phyloP scores from a whole-genome alignment of 2,888 invertebrate species.

The Eupithecia subfuscata region DNA sequence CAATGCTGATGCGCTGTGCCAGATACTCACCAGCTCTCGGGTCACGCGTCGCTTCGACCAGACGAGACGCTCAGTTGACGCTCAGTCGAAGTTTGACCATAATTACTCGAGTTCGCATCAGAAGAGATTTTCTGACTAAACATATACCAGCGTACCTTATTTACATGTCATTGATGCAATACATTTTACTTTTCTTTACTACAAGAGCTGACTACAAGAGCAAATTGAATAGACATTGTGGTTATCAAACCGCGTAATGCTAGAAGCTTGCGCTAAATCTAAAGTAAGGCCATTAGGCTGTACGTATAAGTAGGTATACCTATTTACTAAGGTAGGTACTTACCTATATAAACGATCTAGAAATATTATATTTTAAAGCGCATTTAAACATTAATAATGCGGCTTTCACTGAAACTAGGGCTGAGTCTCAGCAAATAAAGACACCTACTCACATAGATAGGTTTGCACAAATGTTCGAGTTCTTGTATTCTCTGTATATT shows the following conservation, averaged over 20 bases:
- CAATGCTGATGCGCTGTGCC: too few relatives aligned
- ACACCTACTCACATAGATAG: too few relatives aligned
- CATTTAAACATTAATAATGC: conserved; percentile 15
- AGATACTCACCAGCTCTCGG: too few relatives aligned
- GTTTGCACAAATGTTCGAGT: conserved; percentile 32
- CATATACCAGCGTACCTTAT: too few relatives aligned
- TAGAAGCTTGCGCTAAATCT: conserved; percentile 56
- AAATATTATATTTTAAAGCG: background rate
- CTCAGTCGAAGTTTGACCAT: too few relatives aligned
- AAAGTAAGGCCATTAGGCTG: background rate
- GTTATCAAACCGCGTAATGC: conserved; percentile 63
- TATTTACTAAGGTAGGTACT: background rate
- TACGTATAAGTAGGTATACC: background rate
- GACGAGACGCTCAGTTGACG: too few relatives aligned
- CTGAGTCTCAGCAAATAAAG: conserved; percentile 8
- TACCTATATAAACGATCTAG: background rate
- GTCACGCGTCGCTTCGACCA: too few relatives aligned
- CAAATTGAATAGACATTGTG: conserved; percentile 41
- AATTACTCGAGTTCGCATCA: too few relatives aligned
- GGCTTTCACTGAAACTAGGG: conserved; percentile 15
- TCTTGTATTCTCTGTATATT: conserved; percentile 2
- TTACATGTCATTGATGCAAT: too few relatives aligned
- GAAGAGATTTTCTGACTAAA: too few relatives aligned
- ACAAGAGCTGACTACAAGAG: background rate
- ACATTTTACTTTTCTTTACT: too few relatives aligned